Evolutionary conservation across 2,797 vertebrate genomes (phyloP).

Genomic region (Rhynchotus rufescens): DNA sequence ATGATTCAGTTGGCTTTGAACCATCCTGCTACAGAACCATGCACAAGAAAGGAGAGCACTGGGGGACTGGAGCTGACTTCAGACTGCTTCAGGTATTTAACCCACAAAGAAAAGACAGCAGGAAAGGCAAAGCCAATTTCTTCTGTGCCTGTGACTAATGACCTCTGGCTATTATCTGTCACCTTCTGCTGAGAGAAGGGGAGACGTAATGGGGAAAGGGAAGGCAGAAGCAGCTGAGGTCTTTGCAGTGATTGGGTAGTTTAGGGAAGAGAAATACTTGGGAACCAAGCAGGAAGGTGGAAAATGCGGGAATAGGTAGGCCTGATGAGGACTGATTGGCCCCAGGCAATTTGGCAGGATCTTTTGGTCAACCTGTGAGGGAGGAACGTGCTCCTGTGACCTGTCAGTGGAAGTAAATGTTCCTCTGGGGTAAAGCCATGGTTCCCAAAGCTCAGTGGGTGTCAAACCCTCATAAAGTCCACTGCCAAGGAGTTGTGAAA

Average conservation of each 20-base stretch:
- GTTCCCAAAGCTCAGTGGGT: not conserved
- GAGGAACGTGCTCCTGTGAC: not conserved
- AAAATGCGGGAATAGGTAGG: not conserved
- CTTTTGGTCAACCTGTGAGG: not conserved
- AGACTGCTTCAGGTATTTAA: not conserved
- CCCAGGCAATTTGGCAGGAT: not conserved
- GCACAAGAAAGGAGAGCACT: not conserved
- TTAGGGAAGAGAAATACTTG: not conserved
- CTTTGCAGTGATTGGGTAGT: not conserved
- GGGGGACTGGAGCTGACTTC: not conserved
- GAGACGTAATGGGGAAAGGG: not conserved
- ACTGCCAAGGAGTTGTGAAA: accelerated
- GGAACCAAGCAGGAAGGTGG: not conserved
- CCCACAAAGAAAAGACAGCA: not conserved
- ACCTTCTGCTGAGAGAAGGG: not conserved
- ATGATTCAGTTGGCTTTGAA: not conserved
- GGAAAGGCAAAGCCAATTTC: not conserved
- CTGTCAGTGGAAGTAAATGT: not conserved
- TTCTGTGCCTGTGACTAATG: not conserved
- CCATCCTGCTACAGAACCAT: not conserved
- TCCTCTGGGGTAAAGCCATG: accelerated
- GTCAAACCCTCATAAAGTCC: not conserved
- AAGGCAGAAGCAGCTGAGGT: not conserved
- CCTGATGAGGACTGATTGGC: not conserved
- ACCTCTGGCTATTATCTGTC: not conserved